Evolutionary conservation across 1,140 invertebrate species (phyloP).

Genomic region (Ceratosolen fusciceps): DNA sequence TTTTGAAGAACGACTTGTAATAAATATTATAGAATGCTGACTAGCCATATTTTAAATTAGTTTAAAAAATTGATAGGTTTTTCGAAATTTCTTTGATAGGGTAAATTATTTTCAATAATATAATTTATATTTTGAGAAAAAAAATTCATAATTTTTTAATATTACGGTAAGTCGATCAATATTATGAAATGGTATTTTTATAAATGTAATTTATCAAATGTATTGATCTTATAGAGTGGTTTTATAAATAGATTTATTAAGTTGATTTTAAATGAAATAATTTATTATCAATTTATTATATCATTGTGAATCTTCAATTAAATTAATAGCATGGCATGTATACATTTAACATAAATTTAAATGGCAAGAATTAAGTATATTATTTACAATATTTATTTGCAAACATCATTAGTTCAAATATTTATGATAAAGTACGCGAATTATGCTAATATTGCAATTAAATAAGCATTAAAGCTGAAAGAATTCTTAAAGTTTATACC

Average conservation of each 20-base stretch:
- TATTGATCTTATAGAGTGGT: too few relatives aligned
- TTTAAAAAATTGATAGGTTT: not conserved
- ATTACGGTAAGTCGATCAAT: not conserved
- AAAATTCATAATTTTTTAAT: not conserved
- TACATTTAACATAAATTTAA: not conserved
- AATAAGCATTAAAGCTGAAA: not conserved
- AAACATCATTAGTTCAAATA: not conserved
- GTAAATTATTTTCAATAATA: not conserved
- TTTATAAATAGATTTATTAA: too few relatives aligned
- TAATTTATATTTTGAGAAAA: not conserved
- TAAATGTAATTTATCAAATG: not conserved
- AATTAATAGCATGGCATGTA: not conserved
- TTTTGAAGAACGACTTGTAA: not conserved
- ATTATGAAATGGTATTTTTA: not conserved
- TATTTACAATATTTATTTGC: not conserved
- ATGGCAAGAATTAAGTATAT: not conserved
- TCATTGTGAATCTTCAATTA: not conserved
- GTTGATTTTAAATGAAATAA: not conserved
- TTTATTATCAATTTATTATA: not conserved
- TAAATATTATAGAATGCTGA: not conserved
- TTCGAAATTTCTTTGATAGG: not conserved
- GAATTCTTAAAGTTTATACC: not conserved
- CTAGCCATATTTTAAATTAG: not conserved
- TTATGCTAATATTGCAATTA: not conserved
- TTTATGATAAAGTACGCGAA: not conserved